Percentiles rank a stretch among this genome's conserved stretches.
phyloP scores from a whole-genome alignment of 2,888 invertebrate genomes.

The Eumerus sabulonum region DNA sequence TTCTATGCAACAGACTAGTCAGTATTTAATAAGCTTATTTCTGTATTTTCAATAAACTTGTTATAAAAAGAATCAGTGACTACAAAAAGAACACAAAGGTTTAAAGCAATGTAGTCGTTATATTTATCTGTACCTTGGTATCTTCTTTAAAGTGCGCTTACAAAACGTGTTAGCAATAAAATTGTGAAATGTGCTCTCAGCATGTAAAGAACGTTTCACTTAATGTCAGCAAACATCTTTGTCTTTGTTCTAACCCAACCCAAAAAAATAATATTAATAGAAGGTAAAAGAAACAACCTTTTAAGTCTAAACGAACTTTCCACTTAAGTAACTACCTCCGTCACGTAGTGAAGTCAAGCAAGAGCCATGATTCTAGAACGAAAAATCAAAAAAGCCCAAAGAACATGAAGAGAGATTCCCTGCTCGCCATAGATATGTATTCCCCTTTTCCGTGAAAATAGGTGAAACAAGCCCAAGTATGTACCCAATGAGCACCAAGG shows the following conservation, averaged over 20 bases:
- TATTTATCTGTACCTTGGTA: too few species aligned
- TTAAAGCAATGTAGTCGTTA: too few species aligned
- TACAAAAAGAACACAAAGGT: too few species aligned
- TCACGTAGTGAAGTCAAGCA: background rate
- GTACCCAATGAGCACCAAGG: background rate
- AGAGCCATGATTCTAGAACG: constrained; percentile 2
- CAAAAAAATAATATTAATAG: too few species aligned
- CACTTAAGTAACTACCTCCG: constrained; percentile 46
- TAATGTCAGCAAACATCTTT: background rate
- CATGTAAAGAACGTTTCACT: too few species aligned
- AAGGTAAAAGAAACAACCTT: too few species aligned
- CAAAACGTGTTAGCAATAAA: background rate
- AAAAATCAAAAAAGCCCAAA: constrained; percentile 5
- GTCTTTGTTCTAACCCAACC: background rate
- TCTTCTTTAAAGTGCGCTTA: too few species aligned
- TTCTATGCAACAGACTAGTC: too few species aligned
- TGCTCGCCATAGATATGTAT: constrained; percentile 1
- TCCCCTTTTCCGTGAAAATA: constrained; percentile 12
- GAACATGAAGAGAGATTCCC: constrained; percentile 1
- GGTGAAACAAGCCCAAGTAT: constrained; percentile 24
- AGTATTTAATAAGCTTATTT: too few species aligned
- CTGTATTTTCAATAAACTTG: too few species aligned
- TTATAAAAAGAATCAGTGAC: too few species aligned
- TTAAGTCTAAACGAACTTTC: constrained; percentile 29
- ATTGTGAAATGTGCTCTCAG: constrained; percentile 1